Evolutionary conservation across 2,888 invertebrate genomes (phyloP), one percentile per base, ranked within the genome.

Genomic region (Molanna angustata): DNA sequence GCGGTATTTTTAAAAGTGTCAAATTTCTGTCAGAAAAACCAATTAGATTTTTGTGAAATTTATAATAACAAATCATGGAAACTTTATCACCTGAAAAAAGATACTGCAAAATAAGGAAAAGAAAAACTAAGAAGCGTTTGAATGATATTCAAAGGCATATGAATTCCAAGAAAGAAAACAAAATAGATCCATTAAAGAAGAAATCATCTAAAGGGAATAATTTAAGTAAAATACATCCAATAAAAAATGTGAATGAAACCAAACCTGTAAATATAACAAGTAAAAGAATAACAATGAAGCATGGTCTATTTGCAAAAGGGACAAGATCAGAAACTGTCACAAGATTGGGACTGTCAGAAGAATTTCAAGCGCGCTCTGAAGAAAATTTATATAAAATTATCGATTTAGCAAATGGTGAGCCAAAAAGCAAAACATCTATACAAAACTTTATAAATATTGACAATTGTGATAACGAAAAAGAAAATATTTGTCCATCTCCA

Each of bases 271-370:
- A 62, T 42, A 62, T 74, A 43, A 71, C 72, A 46, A 63, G 61
- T 27, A 65, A 69, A 54, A 66, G 73, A 18, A 61, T 74, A 53
- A 73, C 72, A 52, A 62, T 74, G 18, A 59, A 57, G 42, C 58
- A 55, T 54, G 62, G 64, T 44, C 65, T 69, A 62, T 69, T 71
- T 59, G 67, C 69, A 14, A 74, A 72, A 59, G 67, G 69, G 18
- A 63, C 74, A 51, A 62, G 64, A 59, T 74, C 75, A 11, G 69
- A 73, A 65, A 74, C 73, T 22, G 64, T 73, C 54, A 72, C 70
- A 14, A 67, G 75, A 53, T 62, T 68, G 7, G 35, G 42, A 20
- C 35, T 62, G 17, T 58, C 68, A 44, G 58, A 62, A 56, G 64
- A 66, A 57, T 63, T 62, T 14, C 64, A 64, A 59, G 60, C 63